A percentile compares a stretch with the other conserved stretches of the same genome.
Evolutionary conservation across 2,113 vertebrate genomes (phyloP).

Genomic region (Corapipo altera): DNA sequence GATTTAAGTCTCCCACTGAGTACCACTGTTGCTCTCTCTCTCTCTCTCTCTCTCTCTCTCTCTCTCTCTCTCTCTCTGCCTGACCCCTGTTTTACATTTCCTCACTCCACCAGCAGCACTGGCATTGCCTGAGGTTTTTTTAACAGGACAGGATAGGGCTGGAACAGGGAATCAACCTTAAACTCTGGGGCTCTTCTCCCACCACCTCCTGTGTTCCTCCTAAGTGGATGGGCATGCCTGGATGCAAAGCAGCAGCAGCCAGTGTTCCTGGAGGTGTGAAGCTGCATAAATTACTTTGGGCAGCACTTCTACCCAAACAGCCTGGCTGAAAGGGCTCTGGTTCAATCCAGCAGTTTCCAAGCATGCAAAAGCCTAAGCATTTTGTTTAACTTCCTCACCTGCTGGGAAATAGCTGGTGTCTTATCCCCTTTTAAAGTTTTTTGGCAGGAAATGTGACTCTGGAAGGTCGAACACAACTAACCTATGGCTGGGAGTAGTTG

Average conservation of each 20-base stretch:
- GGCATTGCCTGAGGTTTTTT: background rate
- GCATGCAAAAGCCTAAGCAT: background rate
- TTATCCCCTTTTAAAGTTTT: background rate
- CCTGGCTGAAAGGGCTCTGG: background rate
- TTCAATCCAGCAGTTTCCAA: background rate
- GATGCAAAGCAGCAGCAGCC: background rate
- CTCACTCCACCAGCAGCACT: background rate
- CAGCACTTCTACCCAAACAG: background rate
- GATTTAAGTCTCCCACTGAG: background rate
- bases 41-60: background rate
- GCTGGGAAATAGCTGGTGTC: slow-evolving; percentile 10
- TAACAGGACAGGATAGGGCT: background rate
- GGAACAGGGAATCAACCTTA: background rate
- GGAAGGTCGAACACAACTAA: slow-evolving; percentile 17
- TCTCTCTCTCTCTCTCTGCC: background rate
- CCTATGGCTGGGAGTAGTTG: background rate
- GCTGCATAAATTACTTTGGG: background rate
- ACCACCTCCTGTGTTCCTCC: background rate
- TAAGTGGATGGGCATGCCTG: rapidly evolving
- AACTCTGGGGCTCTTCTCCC: background rate
- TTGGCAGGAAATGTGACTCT: slow-evolving; percentile 31
- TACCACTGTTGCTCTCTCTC: background rate
- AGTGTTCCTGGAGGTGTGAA: background rate
- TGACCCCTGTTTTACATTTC: background rate
- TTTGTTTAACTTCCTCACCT: slow-evolving; percentile 34